Evolutionary conservation across 1,140 invertebrate genomes (phyloP), one percentile per base, ranked within the genome.

Genomic region (Augochlora pura): DNA sequence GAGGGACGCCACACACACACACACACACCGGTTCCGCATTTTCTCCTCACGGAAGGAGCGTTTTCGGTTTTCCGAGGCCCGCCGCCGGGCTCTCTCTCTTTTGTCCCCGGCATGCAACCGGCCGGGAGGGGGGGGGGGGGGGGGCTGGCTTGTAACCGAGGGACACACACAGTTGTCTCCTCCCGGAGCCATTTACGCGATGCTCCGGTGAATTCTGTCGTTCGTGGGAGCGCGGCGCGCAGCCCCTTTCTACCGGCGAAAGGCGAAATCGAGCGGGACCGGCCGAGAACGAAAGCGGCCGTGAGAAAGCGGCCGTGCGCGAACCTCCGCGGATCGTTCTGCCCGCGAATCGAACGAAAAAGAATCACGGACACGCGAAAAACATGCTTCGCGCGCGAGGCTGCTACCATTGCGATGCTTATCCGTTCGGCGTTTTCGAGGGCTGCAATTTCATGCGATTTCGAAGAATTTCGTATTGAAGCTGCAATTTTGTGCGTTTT

Each of bases 81-180:
- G 42, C 42, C 65, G 65, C 14, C n/a, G n/a, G n/a, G n/a, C n/a
- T n/a, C n/a, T n/a, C n/a, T n/a, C 46, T 67, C 46, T 52, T 52
- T 67, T 32, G 23, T 52, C 46, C 23, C 7, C 12, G 42, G n/a
- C 63, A 39, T 23, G 38, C 63, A n/a, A 2, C 23, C 23, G 0
- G 32, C 32, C 27, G n/a, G n/a, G n/a, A n/a, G n/a, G n/a, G n/a
- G n/a, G n/a, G n/a, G n/a, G n/a, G n/a, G n/a, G n/a, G n/a, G n/a
- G n/a, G n/a, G n/a, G n/a, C n/a, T n/a, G n/a, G n/a, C n/a, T n/a
- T 39, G 63, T 52, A 67, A 67, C 65, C 21, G 23, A 52, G 60
- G 25, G n/a, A n/a, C n/a, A 23, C 42, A 46, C 42, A n/a, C 27
- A 46, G 27, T 63, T 52, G n/a, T 73, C 59, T 49, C 25, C 21